phyloP scores from a whole-genome alignment of 2,888 invertebrate species.

The Drosophila lacicola region DNA sequence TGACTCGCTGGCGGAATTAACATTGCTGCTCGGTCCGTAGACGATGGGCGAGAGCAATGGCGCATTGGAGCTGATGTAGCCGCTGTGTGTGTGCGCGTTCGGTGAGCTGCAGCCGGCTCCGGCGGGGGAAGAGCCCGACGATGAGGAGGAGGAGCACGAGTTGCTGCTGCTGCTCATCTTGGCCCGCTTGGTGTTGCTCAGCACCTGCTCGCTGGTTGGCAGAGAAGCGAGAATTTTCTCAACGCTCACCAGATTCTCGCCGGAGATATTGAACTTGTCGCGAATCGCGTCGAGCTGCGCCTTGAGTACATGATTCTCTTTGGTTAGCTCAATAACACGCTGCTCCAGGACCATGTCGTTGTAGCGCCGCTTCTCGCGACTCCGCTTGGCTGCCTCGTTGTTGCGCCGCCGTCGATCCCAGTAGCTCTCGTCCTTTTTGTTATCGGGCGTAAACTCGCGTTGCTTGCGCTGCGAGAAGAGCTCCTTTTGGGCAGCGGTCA shows the following conservation, averaged over 20 bases:
- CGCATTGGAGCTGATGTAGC: conserved; percentile 41
- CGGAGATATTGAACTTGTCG: conserved; percentile 96
- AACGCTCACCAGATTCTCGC: conserved; percentile 93
- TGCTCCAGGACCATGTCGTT: conserved; percentile 99
- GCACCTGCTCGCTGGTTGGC: conserved; percentile 93
- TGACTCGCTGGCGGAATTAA: conserved; percentile 2
- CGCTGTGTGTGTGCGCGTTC: conserved; percentile 41
- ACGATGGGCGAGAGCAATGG: conserved; percentile 62
- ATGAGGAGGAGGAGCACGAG: conserved; percentile 44
- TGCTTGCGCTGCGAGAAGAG: conserved; percentile 96
- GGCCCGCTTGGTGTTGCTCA: conserved; percentile 92
- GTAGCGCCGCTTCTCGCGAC: conserved; percentile 97
- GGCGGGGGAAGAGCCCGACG: conserved; percentile 46
- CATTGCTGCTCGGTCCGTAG: conserved; percentile 48
- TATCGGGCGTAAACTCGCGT: conserved; percentile 98
- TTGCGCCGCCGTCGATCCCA: conserved; percentile 98
- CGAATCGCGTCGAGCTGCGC: conserved; percentile 96
- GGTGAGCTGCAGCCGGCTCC: conserved; percentile 23
- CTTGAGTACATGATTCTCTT: conserved; percentile 97
- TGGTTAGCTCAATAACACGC: conserved; percentile 96
- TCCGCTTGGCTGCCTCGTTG: conserved; percentile 98
- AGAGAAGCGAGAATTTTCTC: conserved; percentile 95
- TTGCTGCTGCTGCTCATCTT: conserved; percentile 81
- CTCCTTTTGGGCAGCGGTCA: conserved; percentile 89
- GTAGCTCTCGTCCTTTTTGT: conserved; percentile 98